Evolutionary conservation across 2,797 vertebrate genomes (phyloP).

Genomic region (Crocidura indochinensis): DNA sequence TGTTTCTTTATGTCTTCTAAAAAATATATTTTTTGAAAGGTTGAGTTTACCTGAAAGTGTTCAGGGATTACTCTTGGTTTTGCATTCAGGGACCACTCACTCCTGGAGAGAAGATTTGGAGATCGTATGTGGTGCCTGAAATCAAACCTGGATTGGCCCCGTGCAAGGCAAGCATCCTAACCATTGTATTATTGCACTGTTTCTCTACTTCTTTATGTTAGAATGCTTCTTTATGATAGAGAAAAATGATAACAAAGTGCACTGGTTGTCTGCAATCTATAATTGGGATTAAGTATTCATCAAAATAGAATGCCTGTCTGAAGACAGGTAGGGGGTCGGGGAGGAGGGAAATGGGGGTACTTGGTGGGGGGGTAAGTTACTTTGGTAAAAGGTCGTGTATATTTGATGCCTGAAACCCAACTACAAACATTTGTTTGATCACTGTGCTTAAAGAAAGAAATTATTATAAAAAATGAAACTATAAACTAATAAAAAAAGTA

Average conservation of each 20-base stretch:
- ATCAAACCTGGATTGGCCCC: neutral
- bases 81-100: neutral
- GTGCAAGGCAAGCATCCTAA: neutral
- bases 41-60: neutral
- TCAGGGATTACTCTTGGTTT: too few species aligned
- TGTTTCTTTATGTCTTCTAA: conserved; percentile 22
- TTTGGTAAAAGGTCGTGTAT: too few species aligned
- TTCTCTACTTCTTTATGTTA: conserved; percentile 36
- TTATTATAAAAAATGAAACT: too few species aligned
- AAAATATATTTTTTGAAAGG: neutral
- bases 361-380: too few species aligned
- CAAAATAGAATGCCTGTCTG: too few species aligned
- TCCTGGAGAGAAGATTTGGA: neutral
- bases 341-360: too few species aligned
- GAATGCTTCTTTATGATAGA: conserved; percentile 19
- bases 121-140: neutral
- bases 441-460: too few species aligned
- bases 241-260: conserved; percentile 37
- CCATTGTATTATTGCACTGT: neutral
- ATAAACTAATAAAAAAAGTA: neutral
- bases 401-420: too few species aligned
- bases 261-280: neutral
- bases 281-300: neutral
- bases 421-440: too few species aligned
- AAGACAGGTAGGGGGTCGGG: too few species aligned